Conservation (phyloP, 2,888 invertebrate genomes). For the Leptopterna dolabrata region DNA sequence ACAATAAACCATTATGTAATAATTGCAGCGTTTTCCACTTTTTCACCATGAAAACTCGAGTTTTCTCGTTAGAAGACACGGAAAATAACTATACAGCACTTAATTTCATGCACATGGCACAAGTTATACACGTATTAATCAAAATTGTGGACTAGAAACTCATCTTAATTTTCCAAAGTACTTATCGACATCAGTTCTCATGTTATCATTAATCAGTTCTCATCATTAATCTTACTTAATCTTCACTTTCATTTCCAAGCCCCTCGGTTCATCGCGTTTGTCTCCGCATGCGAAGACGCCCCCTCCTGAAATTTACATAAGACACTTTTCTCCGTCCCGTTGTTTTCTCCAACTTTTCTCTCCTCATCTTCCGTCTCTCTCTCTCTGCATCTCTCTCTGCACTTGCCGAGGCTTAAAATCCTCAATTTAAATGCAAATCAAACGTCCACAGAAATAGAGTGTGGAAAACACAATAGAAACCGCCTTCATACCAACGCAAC, state of each 20-base stretch:
- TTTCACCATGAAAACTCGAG: no score
- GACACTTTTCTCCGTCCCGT: background rate
- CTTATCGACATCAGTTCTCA: no score
- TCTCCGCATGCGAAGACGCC: background rate
- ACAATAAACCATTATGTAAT: no score
- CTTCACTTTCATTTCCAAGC: background rate
- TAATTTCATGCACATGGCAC: no score
- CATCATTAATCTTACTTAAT: background rate
- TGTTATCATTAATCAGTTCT: background rate
- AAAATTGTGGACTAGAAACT: no score
- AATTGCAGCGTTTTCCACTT: no score
- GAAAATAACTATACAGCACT: no score
- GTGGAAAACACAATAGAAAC: background rate
- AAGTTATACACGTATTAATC: no score
- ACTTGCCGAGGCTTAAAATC: background rate
- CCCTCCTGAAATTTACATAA: background rate
- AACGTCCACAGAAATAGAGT: constrained; percentile 8
- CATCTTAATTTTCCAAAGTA: no score
- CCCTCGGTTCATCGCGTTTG: background rate
- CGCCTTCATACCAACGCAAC: background rate
- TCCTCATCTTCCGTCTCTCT: background rate
- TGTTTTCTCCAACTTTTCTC: background rate
- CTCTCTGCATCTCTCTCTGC: background rate
- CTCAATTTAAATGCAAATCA: constrained; percentile 7
- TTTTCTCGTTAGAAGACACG: no score